These are phyloP conservation scores for Rana temporaria DNA, from an alignment of 2,113 vertebrate species.

Conservation along the genomic window DNA sequence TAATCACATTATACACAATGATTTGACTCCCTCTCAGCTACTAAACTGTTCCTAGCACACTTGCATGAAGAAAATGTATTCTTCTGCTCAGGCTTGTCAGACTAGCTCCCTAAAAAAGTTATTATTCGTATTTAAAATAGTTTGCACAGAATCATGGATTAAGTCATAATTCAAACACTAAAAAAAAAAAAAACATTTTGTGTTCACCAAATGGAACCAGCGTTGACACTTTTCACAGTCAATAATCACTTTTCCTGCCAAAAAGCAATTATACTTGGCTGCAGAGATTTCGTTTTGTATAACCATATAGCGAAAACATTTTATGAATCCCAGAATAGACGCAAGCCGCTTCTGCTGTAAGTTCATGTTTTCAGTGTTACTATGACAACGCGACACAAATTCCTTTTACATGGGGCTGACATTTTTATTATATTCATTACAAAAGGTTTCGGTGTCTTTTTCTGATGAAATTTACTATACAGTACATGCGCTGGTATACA, in stretches of 20 bases:
- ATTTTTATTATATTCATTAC: constrained; percentile 26
- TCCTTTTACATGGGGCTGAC: background rate
- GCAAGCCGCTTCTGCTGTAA: background rate
- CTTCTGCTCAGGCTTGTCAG: too few relatives aligned
- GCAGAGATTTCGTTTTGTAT: constrained; percentile 28
- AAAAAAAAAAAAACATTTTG: background rate
- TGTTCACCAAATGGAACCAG: constrained; percentile 14
- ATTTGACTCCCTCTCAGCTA: too few relatives aligned
- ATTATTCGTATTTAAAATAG: too few relatives aligned
- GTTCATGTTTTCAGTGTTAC: constrained; percentile 21
- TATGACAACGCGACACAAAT: background rate
- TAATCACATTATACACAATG: too few relatives aligned
- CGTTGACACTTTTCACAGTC: background rate
- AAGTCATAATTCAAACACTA: background rate
- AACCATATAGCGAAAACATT: constrained; percentile 35
- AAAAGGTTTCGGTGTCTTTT: constrained; percentile 5
- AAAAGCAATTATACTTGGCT: constrained; percentile 34
- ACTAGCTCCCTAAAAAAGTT: too few relatives aligned
- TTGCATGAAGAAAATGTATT: too few relatives aligned
- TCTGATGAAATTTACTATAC: background rate
- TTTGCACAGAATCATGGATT: too few relatives aligned
- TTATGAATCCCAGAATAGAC: constrained; percentile 34
- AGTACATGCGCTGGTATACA: background rate
- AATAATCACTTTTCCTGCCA: constrained; percentile 29
- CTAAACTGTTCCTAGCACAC: too few relatives aligned